Evolutionary conservation across 2,113 vertebrate species (phyloP).

Genomic region (Nematolebias whitei): DNA sequence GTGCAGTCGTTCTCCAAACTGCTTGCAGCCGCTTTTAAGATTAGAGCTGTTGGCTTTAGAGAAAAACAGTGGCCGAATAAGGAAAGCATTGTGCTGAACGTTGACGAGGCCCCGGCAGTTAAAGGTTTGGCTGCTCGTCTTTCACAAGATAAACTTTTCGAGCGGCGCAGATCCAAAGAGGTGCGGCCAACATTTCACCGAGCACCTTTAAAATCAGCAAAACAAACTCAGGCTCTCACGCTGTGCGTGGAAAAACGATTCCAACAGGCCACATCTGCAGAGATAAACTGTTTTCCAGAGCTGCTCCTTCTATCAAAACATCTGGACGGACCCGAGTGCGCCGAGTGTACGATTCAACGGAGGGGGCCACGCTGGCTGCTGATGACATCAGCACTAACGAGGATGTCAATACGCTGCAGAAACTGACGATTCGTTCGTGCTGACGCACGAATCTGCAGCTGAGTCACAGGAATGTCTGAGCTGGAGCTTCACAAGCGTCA

Average conservation of each 20-base stretch:
- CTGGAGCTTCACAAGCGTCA: not conserved
- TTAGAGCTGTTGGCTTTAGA: slow-evolving; percentile 25
- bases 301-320: slow-evolving; percentile 11
- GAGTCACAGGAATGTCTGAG: not conserved
- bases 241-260: slow-evolving; percentile 1
- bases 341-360: not conserved
- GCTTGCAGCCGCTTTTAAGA: slow-evolving; percentile 53
- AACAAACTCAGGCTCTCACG: slow-evolving; percentile 8
- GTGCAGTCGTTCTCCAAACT: slow-evolving; percentile 33
- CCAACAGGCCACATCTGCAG: slow-evolving; percentile 24
- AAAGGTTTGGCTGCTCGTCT: slow-evolving; percentile 38
- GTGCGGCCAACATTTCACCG: slow-evolving; percentile 20
- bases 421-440: not conserved
- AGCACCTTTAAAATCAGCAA: not conserved
- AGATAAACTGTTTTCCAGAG: slow-evolving; percentile 15
- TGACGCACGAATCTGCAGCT: too few species aligned
- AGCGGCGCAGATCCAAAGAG: slow-evolving; percentile 14
- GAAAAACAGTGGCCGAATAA: slow-evolving; percentile 20
- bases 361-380: not conserved
- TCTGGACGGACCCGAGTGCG: slow-evolving; percentile 21
- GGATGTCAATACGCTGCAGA: not conserved
- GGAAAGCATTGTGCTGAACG: slow-evolving; percentile 51
- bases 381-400: not conserved
- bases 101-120: slow-evolving; percentile 7
- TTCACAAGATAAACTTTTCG: slow-evolving; percentile 46